phyloP scores from a whole-genome alignment of 2,888 invertebrate species.

The Phengaris alcon region DNA sequence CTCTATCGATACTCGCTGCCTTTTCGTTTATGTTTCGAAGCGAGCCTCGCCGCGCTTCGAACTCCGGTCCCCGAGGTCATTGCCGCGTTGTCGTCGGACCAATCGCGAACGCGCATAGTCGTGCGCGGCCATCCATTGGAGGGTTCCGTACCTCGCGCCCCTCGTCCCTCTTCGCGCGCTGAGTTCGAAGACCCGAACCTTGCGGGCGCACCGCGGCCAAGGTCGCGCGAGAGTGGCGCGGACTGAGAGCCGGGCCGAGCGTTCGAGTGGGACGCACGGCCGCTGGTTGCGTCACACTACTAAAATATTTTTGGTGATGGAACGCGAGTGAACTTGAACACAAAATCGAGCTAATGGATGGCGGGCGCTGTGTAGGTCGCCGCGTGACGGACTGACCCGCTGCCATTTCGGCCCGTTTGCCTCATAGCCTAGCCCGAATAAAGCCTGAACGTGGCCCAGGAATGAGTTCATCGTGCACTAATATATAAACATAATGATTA shows the following conservation, averaged over 20 bases:
- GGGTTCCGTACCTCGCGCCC: slow-evolving; percentile 63
- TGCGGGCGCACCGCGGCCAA: slow-evolving; percentile 92
- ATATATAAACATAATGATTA: neutral
- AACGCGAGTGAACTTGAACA: slow-evolving; percentile 78
- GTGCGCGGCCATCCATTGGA: slow-evolving; percentile 70
- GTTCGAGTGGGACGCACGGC: slow-evolving; percentile 65
- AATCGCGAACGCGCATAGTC: slow-evolving; percentile 73
- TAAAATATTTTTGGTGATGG: slow-evolving; percentile 79
- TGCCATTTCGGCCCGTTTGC: slow-evolving; percentile 52
- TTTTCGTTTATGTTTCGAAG: slow-evolving; percentile 73
- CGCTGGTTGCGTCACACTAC: slow-evolving; percentile 76
- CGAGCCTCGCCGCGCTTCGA: slow-evolving; percentile 88
- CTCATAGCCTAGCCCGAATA: slow-evolving; percentile 48
- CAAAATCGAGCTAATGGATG: slow-evolving; percentile 73
- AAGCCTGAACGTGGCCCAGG: slow-evolving; percentile 11
- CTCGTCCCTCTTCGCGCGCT: slow-evolving; percentile 59
- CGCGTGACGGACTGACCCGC: slow-evolving; percentile 71
- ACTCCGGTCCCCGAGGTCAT: slow-evolving; percentile 91
- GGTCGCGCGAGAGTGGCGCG: slow-evolving; percentile 80
- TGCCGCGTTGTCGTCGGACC: slow-evolving; percentile 82
- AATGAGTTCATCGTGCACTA: slow-evolving; percentile 16
- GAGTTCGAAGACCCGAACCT: slow-evolving; percentile 91
- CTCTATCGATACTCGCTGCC: slow-evolving; percentile 72
- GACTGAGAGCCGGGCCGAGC: slow-evolving; percentile 59
- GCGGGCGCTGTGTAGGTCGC: slow-evolving; percentile 67